A percentile compares a stretch with the other conserved stretches of the same genome.
Conservation (phyloP, 2,113 vertebrate genomes). For the Aspiorhynchus laticeps region DNA sequence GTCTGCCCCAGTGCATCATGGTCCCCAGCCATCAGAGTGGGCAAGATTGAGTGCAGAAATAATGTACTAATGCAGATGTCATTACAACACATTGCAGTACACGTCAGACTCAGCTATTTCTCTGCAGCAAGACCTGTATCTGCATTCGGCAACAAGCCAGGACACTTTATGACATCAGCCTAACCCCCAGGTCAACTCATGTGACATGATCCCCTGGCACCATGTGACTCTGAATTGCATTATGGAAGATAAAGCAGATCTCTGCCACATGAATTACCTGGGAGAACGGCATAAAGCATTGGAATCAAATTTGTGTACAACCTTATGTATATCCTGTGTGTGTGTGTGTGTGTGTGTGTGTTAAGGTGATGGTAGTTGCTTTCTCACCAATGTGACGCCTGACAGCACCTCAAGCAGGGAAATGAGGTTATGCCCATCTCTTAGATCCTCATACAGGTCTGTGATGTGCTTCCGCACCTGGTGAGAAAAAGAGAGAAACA, state of each 20-base stretch:
- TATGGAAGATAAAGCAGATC: not conserved
- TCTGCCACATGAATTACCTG: not conserved
- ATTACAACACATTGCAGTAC: not conserved
- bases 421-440: conserved; percentile 96
- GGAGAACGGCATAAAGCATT: not conserved
- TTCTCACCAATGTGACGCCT: conserved; percentile 88
- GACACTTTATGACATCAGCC: conserved; percentile 1
- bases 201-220: not conserved
- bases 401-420: conserved; percentile 96
- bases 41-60: conserved; percentile 1
- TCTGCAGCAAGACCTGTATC: not conserved
- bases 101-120: not conserved
- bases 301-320: not conserved
- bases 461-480: conserved; percentile 96
- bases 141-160: not conserved
- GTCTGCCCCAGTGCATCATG: conserved; percentile 12
- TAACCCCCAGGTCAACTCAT: conserved; percentile 4
- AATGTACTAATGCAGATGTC: conserved; percentile 27
- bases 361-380: not conserved
- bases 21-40: not conserved
- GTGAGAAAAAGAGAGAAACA: not conserved
- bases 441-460: conserved; percentile 90
- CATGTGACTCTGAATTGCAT: not conserved
- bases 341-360: not conserved
- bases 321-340: not conserved